A percentile compares a stretch with the other conserved stretches of the same genome.
Evolutionary conservation across 2,888 invertebrate species (phyloP).

Genomic region (Pinctada fucata): DNA sequence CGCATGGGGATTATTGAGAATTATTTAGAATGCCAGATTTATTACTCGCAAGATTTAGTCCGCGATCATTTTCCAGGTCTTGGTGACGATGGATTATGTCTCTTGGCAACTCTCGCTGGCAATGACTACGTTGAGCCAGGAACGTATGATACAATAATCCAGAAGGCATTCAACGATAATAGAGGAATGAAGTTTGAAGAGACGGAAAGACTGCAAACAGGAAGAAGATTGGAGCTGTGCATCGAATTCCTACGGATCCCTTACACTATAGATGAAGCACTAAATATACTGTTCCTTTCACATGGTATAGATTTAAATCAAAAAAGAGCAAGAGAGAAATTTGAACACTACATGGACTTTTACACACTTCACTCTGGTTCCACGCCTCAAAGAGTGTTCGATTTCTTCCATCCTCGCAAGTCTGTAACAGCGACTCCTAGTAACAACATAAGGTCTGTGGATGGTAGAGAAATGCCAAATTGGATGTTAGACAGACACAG

Average conservation of each 20-base stretch:
- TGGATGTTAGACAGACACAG: neutral
- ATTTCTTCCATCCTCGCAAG: neutral
- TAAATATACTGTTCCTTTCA: neutral
- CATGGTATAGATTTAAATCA: neutral
- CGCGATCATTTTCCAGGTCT: neutral
- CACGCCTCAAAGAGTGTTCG: neutral
- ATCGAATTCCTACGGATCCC: neutral
- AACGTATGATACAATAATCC: neutral
- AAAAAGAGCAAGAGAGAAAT: neutral
- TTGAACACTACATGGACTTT: neutral
- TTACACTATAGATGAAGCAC: neutral
- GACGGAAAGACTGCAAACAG: neutral
- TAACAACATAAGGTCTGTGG: neutral
- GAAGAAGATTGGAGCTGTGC: neutral
- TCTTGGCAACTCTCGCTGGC: neutral
- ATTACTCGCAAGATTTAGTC: neutral
- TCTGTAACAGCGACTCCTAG: neutral
- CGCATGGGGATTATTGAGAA: neutral
- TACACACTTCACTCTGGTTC: neutral
- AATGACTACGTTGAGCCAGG: neutral
- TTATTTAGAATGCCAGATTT: neutral
- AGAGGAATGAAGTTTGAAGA: neutral
- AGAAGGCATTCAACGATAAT: neutral
- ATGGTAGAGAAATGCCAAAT: neutral
- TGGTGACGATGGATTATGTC: neutral